Percentiles rank a stretch among this genome's conserved stretches.
These are phyloP conservation scores for Drosophila mimetica DNA, from an alignment of 2,888 invertebrate species.

Conservation along the genomic window DNA sequence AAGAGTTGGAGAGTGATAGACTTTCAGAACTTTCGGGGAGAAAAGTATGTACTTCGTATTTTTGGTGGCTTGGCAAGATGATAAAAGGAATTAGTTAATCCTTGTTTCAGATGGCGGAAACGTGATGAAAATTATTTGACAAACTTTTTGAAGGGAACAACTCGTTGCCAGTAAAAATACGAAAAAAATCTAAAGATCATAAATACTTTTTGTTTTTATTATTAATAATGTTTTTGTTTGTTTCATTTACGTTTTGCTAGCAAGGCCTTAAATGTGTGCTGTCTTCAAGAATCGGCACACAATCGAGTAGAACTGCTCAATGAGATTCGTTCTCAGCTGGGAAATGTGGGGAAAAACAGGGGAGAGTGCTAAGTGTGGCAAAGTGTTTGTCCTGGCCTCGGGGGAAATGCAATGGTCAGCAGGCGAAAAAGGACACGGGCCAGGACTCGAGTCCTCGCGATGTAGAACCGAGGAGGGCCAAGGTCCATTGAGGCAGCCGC, in stretches of 20 bases:
- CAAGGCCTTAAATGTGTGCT: too few species aligned
- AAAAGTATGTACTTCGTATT: not conserved
- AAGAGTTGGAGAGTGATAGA: constrained; percentile 41
- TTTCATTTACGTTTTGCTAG: too few species aligned
- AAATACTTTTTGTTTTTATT: too few species aligned
- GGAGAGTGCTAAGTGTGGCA: constrained; percentile 45
- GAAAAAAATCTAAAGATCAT: too few species aligned
- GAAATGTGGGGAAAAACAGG: constrained; percentile 1
- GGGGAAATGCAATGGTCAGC: constrained; percentile 67
- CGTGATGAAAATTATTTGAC: constrained; percentile 54
- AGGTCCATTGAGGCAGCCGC: constrained; percentile 56
- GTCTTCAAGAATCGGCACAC: not conserved
- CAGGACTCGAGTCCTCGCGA: constrained; percentile 23
- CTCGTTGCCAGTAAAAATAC: too few species aligned
- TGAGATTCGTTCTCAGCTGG: not conserved
- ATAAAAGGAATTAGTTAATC: constrained; percentile 65
- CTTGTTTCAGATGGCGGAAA: constrained; percentile 39
- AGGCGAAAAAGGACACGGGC: constrained; percentile 30
- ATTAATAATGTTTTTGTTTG: too few species aligned
- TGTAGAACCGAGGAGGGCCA: constrained; percentile 33
- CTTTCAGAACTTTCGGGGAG: not conserved
- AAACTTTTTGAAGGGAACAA: not conserved
- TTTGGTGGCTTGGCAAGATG: constrained; percentile 48
- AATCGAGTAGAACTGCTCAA: constrained; percentile 9
- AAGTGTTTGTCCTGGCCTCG: constrained; percentile 54